A percentile compares a stretch with the other conserved stretches of the same genome.
These are phyloP conservation scores for Acipenser transmontanus DNA, from an alignment of 2,797 vertebrate species.

Conservation along the genomic window DNA sequence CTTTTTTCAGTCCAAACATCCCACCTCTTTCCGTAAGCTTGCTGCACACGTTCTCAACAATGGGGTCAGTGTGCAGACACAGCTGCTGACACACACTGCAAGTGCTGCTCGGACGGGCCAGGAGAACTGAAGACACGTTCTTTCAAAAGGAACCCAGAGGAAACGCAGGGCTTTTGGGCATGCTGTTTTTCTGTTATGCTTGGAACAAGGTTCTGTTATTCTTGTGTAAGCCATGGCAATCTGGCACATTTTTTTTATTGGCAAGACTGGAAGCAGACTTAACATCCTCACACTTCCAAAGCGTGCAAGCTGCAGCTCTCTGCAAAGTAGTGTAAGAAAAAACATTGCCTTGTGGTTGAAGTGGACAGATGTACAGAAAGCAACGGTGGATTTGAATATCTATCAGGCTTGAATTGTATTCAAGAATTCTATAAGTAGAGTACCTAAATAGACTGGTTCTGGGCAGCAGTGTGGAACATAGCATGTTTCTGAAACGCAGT, in stretches of 20 bases:
- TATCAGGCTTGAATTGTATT: too few species aligned
- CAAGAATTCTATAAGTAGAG: too few species aligned
- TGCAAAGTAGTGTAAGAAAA: too few species aligned
- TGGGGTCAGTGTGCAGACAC: slow-evolving; percentile 71
- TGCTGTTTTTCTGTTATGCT: slow-evolving; percentile 66
- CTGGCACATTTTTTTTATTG: slow-evolving; percentile 12
- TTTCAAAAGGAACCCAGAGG: slow-evolving; percentile 70
- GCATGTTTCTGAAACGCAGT: too few species aligned
- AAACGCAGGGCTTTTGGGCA: slow-evolving; percentile 63
- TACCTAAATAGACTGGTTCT: too few species aligned
- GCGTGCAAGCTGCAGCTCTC: too few species aligned
- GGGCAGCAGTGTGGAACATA: too few species aligned
- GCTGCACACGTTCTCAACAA: slow-evolving; percentile 64
- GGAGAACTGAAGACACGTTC: slow-evolving; percentile 64
- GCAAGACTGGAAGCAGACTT: too few species aligned
- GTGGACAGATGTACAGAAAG: too few species aligned
- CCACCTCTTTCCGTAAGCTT: slow-evolving; percentile 67
- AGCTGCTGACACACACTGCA: slow-evolving; percentile 59
- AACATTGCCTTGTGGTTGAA: too few species aligned
- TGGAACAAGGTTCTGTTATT: slow-evolving; percentile 41
- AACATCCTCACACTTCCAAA: too few species aligned
- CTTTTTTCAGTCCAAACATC: slow-evolving; percentile 60
- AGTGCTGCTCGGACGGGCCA: slow-evolving; percentile 52
- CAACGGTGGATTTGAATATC: too few species aligned
- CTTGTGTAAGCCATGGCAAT: slow-evolving; percentile 23